These are phyloP conservation scores for Morpho achilles DNA, from an alignment of 2,888 invertebrate species.

Conservation along the genomic window DNA sequence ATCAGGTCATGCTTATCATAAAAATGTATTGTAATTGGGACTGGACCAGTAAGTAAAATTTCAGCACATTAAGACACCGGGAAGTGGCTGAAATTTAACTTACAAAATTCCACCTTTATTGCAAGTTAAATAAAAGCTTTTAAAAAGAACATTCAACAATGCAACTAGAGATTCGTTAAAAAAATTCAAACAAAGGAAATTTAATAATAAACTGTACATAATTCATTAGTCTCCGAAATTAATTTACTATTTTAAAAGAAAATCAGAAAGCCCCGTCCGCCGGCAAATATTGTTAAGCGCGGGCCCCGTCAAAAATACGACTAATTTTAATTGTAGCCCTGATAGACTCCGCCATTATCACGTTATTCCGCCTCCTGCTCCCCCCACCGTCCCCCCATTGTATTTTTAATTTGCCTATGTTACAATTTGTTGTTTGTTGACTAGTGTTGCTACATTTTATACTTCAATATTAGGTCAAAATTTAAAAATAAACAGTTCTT, in stretches of 20 bases:
- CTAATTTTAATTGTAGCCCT: conserved; percentile 58
- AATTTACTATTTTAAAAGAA: conserved; percentile 2
- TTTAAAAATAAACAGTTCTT: no score
- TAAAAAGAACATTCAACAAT: no score
- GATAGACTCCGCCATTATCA: conserved; percentile 40
- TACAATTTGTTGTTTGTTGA: not conserved
- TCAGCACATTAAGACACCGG: no score
- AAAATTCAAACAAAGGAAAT: not conserved
- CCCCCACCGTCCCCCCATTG: conserved; percentile 29
- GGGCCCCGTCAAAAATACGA: conserved; percentile 55
- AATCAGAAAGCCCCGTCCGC: conserved; percentile 30
- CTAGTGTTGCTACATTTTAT: not conserved
- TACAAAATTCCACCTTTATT: no score
- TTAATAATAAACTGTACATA: conserved; percentile 7
- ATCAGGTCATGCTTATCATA: no score
- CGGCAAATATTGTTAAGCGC: conserved; percentile 47
- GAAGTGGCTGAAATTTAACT: no score
- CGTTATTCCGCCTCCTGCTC: conserved; percentile 35
- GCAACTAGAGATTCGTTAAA: no score
- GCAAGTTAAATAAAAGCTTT: no score
- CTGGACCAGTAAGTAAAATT: no score
- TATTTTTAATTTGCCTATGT: conserved; percentile 18
- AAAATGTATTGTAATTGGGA: no score
- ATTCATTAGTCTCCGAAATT: conserved; percentile 11
- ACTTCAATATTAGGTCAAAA: not conserved